Conservation (phyloP, 2,888 invertebrate species). For the Polydrusus cervinus region DNA sequence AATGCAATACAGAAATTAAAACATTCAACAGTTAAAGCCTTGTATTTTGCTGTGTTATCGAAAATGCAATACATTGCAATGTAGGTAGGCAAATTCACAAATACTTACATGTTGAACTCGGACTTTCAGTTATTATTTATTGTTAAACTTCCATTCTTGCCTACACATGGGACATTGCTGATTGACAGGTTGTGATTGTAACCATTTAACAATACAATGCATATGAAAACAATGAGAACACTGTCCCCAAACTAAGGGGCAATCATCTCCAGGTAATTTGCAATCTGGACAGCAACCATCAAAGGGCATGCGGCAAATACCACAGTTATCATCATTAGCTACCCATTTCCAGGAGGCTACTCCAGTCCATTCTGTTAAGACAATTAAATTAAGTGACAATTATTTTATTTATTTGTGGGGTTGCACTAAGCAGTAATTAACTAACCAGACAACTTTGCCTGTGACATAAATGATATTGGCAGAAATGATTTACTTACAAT, state of each 20-base stretch:
- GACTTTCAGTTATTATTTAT: conserved; percentile 74
- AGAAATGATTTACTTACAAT: no score
- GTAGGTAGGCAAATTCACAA: no score
- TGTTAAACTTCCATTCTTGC: conserved; percentile 98
- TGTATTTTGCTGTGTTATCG: no score
- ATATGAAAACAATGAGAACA: conserved; percentile 99
- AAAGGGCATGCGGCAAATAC: conserved; percentile 99
- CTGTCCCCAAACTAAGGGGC: conserved; percentile 98
- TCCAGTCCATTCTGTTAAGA: conserved; percentile 84
- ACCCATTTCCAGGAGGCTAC: conserved; percentile 99
- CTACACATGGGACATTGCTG: conserved; percentile 97
- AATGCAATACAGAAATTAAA: no score
- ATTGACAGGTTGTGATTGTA: conserved; percentile 91
- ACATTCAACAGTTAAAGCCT: no score
- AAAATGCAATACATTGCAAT: no score
- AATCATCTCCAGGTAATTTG: conserved; percentile 97
- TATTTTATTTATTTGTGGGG: not conserved
- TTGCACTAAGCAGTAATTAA: not conserved
- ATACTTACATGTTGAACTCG: not conserved
- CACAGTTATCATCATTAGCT: conserved; percentile 98
- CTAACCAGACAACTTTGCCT: no score
- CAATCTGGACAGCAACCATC: conserved; percentile 99
- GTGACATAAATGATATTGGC: no score
- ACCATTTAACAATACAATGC: conserved; percentile 99
- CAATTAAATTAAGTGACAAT: not conserved